Conservation (phyloP, 2,888 invertebrate species). For the Eudasyphora cyanicolor region DNA sequence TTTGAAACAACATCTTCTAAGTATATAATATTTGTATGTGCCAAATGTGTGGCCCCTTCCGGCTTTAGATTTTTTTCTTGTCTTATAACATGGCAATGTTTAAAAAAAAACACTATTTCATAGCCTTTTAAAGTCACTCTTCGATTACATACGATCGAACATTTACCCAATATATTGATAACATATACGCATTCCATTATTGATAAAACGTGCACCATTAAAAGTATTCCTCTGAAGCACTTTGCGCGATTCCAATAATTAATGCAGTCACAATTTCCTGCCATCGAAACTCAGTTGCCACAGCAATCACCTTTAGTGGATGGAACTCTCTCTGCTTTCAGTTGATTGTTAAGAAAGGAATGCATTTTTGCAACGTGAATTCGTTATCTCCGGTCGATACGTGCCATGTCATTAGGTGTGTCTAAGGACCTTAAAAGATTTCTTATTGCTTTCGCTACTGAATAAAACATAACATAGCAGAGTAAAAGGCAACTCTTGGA, state of each 20-base stretch:
- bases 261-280: background rate
- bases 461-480: constrained; percentile 5
- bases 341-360: too few species aligned
- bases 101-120: too few species aligned
- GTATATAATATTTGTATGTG: too few species aligned
- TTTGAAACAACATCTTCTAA: too few species aligned
- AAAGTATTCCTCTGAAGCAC: background rate
- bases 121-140: too few species aligned
- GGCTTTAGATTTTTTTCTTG: too few species aligned
- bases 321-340: background rate
- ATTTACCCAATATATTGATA: too few species aligned
- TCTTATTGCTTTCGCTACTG: background rate
- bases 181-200: too few species aligned
- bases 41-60: too few species aligned
- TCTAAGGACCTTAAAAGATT: background rate
- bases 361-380: constrained; percentile 2
- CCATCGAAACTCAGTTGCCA: background rate
- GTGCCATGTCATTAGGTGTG: background rate
- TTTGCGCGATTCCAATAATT: background rate
- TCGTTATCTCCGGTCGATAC: background rate
- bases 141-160: too few species aligned
- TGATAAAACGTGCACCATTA: background rate
- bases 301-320: background rate
- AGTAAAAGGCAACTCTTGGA: constrained; percentile 4
- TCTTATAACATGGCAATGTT: too few species aligned